Conservation (phyloP, 2,113 vertebrate species). For the Myiagra hebetior region DNA sequence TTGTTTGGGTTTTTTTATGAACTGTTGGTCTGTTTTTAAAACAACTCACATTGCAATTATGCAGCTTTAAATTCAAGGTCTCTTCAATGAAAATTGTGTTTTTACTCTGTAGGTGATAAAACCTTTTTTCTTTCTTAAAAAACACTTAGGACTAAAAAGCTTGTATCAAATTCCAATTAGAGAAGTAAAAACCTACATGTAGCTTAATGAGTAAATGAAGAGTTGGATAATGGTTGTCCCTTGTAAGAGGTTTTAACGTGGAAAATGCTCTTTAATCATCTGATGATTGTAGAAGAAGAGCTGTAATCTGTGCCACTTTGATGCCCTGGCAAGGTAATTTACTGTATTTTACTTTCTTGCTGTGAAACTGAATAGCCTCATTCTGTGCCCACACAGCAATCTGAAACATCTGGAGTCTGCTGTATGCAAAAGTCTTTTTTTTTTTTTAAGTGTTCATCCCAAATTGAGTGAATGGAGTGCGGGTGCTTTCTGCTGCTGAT, state of each 20-base stretch:
- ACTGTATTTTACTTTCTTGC: slow-evolving; percentile 31
- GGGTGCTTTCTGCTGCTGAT: not conserved
- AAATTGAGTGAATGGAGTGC: not conserved
- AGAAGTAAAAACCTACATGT: slow-evolving; percentile 4
- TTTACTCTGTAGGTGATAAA: not conserved
- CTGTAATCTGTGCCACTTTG: slow-evolving; percentile 21
- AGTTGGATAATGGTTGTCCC: not conserved
- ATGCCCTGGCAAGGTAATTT: slow-evolving; percentile 34
- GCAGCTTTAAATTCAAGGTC: not conserved
- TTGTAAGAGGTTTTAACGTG: slow-evolving; percentile 44
- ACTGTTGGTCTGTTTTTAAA: not conserved
- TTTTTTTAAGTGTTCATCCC: not conserved
- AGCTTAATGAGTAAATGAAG: slow-evolving; percentile 45
- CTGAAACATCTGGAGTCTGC: slow-evolving; percentile 49
- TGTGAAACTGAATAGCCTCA: not conserved
- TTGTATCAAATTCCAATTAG: slow-evolving; percentile 20
- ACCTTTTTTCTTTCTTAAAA: not conserved
- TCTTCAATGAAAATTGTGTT: not conserved
- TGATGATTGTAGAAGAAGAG: slow-evolving; percentile 6
- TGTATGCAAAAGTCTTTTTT: not conserved
- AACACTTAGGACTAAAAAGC: not conserved
- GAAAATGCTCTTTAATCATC: slow-evolving; percentile 52
- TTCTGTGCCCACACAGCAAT: not conserved
- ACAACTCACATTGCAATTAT: not conserved
- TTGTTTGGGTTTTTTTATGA: not conserved